Evolutionary conservation across 2,113 vertebrate genomes (phyloP).

Genomic region (Ochotona princeps): DNA sequence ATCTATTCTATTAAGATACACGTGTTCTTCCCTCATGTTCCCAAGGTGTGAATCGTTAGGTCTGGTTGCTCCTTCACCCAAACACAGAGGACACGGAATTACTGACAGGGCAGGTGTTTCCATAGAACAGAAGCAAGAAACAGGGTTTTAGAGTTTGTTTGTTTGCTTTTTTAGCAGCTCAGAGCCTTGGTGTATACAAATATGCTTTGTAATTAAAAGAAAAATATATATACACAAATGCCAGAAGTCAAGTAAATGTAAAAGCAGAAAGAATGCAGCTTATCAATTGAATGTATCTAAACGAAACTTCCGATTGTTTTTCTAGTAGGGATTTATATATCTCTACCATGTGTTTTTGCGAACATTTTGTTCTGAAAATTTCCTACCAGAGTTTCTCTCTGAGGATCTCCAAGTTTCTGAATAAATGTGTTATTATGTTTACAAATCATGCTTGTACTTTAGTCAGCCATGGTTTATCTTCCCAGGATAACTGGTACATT

Average conservation of each 20-base stretch:
- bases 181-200: constrained; percentile 39
- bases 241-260: constrained; percentile 46
- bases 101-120: background rate
- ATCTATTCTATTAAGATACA: too few species aligned
- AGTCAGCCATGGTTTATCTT: constrained; percentile 69
- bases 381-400: constrained; percentile 56
- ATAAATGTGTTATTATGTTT: constrained; percentile 69
- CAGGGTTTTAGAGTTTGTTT: background rate
- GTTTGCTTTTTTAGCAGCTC: constrained; percentile 20
- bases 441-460: constrained; percentile 61
- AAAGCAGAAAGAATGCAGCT: constrained; percentile 21
- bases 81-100: background rate
- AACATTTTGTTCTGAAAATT: constrained; percentile 69
- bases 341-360: constrained; percentile 21
- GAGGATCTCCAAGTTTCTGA: constrained; percentile 59
- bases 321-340: background rate
- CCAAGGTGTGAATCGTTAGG: constrained; percentile 2
- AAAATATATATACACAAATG: background rate
- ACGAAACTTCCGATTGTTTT: constrained; percentile 46
- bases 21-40: constrained; percentile 38
- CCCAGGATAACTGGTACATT: constrained; percentile 60
- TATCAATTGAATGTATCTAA: constrained; percentile 52
- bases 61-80: background rate
- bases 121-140: background rate
- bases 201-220: constrained; percentile 46